Conservation (phyloP, 2,113 vertebrate species). For the Otolemur garnettii region DNA sequence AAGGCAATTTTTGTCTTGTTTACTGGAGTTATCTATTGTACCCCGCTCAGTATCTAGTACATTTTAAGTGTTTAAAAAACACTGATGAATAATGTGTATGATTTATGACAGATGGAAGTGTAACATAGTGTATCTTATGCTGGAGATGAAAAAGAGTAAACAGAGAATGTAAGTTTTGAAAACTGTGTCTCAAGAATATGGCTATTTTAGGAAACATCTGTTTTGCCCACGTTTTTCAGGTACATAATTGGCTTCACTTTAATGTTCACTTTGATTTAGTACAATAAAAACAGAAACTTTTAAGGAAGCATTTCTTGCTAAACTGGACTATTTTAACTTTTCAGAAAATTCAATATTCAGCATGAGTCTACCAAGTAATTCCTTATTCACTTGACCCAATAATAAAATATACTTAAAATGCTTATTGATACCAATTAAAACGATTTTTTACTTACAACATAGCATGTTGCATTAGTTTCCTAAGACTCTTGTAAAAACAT, state of each 20-base stretch:
- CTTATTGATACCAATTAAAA: background rate
- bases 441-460: background rate
- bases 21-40: background rate
- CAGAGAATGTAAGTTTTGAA: background rate
- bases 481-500: background rate
- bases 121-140: background rate
- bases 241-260: background rate
- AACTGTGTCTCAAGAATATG: background rate
- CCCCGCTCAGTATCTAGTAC: background rate
- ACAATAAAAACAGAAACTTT: background rate
- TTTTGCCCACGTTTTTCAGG: background rate
- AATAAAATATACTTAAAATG: conserved; percentile 12
- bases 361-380: background rate
- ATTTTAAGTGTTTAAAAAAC: background rate
- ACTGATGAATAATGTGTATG: background rate
- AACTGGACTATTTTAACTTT: background rate
- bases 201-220: background rate
- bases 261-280: background rate
- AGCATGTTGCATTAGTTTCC: background rate
- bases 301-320: background rate
- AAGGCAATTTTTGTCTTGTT: background rate
- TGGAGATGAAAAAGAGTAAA: background rate
- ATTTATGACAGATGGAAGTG: background rate
- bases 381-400: background rate
- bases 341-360: background rate